Evolutionary conservation across 2,113 vertebrate species (phyloP).

Genomic region (Zosterops lateralis): DNA sequence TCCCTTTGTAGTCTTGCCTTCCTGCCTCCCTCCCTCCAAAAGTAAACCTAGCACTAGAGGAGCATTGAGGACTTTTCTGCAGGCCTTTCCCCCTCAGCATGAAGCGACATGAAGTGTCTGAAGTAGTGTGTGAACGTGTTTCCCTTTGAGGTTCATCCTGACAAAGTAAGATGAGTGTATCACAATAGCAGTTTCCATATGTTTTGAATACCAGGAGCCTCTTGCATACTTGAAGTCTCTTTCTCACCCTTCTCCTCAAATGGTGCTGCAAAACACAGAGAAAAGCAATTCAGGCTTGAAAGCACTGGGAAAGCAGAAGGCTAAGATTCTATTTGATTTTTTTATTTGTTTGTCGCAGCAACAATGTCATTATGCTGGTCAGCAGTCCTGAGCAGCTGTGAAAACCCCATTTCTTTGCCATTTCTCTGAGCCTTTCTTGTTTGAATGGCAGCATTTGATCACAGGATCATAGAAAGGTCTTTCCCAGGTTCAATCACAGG

Average conservation of each 20-base stretch:
- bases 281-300: constrained; percentile 1
- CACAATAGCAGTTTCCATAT: neutral
- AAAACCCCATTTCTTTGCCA: neutral
- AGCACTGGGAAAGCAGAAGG: neutral
- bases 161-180: neutral
- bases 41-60: neutral
- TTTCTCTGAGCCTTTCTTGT: constrained; percentile 6
- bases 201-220: neutral
- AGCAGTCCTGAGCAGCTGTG: neutral
- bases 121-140: neutral
- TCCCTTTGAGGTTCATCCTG: neutral
- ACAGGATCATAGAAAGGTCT: constrained; percentile 37
- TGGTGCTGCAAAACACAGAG: neutral
- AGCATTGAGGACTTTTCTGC: neutral
- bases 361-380: neutral
- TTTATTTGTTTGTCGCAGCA: neutral
- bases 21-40: neutral
- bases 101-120: neutral
- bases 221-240: neutral
- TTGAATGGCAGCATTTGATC: constrained; percentile 44
- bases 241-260: neutral
- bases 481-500: constrained; percentile 19
- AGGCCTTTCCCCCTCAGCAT: accelerated
- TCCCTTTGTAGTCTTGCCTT: neutral
- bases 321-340: neutral